Percentiles rank a stretch among this genome's conserved stretches.
These are phyloP conservation scores for Sebastes glaucus DNA, from an alignment of 2,797 vertebrate genomes.

Conservation along the genomic window DNA sequence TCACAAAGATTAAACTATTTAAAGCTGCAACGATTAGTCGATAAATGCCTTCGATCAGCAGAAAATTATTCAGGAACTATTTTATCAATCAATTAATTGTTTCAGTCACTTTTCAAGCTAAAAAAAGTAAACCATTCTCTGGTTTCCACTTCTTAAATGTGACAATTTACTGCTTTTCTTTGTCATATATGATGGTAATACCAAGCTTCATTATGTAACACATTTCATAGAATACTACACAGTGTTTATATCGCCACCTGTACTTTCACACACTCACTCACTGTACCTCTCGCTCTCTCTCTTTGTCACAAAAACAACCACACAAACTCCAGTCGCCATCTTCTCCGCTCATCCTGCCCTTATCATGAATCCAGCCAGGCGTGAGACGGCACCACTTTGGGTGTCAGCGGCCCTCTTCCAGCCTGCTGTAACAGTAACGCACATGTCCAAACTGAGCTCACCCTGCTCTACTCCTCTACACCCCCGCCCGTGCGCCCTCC, in stretches of 20 bases:
- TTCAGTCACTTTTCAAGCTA: not conserved
- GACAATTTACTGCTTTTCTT: not conserved
- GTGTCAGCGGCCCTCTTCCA: slow-evolving; percentile 25
- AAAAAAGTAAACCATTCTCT: not conserved
- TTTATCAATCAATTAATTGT: not conserved
- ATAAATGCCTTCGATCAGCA: not conserved
- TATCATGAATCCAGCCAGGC: slow-evolving; percentile 35
- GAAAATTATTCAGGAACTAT: not conserved
- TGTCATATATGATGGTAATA: not conserved
- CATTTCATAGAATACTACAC: too few relatives aligned
- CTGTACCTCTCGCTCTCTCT: not conserved
- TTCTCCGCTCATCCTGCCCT: not conserved
- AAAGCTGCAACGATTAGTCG: not conserved
- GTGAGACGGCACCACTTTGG: slow-evolving; percentile 32
- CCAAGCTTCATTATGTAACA: not conserved
- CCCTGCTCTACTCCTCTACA: not conserved
- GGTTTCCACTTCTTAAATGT: not conserved
- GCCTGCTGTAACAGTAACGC: slow-evolving; percentile 23
- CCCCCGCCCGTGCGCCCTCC: not conserved
- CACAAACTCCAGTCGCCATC: not conserved
- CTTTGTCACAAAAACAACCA: slow-evolving; percentile 2
- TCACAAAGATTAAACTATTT: not conserved
- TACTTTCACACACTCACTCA: not conserved
- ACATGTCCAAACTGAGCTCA: slow-evolving; percentile 27
- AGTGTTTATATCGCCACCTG: not conserved